Evolutionary conservation across 2,888 invertebrate genomes (phyloP).

Genomic region (Napeogenes inachia): DNA sequence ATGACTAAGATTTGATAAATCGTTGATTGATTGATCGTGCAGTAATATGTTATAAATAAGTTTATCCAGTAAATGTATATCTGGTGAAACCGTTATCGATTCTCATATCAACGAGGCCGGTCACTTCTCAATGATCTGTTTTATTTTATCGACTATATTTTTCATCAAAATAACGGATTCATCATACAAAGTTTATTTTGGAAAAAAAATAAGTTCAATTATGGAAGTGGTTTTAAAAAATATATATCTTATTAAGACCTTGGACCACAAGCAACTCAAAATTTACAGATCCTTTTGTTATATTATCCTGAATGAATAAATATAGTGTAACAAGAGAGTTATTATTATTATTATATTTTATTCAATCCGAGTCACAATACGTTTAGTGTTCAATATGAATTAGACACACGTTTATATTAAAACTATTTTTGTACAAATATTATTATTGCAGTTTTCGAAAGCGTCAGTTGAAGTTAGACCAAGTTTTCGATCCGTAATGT

Average conservation of each 20-base stretch:
- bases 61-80: background rate
- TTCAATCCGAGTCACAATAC: too few species aligned
- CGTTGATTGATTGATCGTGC: too few species aligned
- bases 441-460: slow-evolving; percentile 39
- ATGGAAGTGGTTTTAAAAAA: too few species aligned
- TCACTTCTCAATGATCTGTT: slow-evolving; percentile 11
- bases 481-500: slow-evolving; percentile 59
- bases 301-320: too few species aligned
- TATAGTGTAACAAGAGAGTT: too few species aligned
- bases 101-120: slow-evolving; percentile 13
- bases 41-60: background rate
- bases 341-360: too few species aligned
- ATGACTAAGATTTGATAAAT: too few species aligned
- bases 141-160: slow-evolving; percentile 15
- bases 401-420: too few species aligned
- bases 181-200: slow-evolving; percentile 1
- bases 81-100: slow-evolving; percentile 4
- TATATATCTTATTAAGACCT: background rate
- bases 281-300: too few species aligned
- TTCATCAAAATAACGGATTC: background rate
- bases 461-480: slow-evolving; percentile 41
- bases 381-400: too few species aligned
- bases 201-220: background rate
- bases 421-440: too few species aligned
- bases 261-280: too few species aligned